A percentile compares a stretch with the other conserved stretches of the same genome.
These are phyloP conservation scores for Noctua fimbriata DNA, from an alignment of 2,888 invertebrate species.

Conservation along the genomic window DNA sequence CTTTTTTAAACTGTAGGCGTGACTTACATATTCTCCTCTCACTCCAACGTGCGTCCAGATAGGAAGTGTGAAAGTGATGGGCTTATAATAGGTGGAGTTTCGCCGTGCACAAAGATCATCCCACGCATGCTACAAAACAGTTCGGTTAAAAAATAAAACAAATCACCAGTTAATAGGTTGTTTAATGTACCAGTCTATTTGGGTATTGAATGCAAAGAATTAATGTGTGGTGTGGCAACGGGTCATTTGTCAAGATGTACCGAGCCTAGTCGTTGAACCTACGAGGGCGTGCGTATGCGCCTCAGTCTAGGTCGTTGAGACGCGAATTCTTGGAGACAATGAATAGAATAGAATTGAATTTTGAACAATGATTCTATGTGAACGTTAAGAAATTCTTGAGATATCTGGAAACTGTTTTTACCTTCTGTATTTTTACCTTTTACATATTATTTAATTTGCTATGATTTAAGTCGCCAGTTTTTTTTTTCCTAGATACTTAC, in stretches of 20 bases:
- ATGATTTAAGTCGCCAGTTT: neutral
- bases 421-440: neutral
- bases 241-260: conserved; percentile 64
- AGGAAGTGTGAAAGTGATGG: conserved; percentile 67
- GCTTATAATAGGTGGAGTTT: conserved; percentile 77
- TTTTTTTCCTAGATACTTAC: no score
- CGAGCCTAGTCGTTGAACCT: conserved; percentile 35
- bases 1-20: conserved; percentile 67
- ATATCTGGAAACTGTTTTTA: neutral
- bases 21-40: conserved; percentile 57
- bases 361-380: conserved; percentile 3
- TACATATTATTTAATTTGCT: neutral
- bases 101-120: conserved; percentile 69
- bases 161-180: conserved; percentile 77
- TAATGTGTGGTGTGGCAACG: conserved; percentile 58
- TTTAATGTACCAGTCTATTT: conserved; percentile 73
- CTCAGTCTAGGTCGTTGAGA: conserved; percentile 29
- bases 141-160: conserved; percentile 77
- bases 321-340: conserved; percentile 27
- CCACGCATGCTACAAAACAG: conserved; percentile 74
- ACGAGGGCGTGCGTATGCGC: neutral
- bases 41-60: conserved; percentile 53
- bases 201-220: conserved; percentile 68
- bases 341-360: neutral
- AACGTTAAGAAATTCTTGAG: neutral